phyloP scores from a whole-genome alignment of 2,888 invertebrate genomes.

The Mechanitis messenoides region DNA sequence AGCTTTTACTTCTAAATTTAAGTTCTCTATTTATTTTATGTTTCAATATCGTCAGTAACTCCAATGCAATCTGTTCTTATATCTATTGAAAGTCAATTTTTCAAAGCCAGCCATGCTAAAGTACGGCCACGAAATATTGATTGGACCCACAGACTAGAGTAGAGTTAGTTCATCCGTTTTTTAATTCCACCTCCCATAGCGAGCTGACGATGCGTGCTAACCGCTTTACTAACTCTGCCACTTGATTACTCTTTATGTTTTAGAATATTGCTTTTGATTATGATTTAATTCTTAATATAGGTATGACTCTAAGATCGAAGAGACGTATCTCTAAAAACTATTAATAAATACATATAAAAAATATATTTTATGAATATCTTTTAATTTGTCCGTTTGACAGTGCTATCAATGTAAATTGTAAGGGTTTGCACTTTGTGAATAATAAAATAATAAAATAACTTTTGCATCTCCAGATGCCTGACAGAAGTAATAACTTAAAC shows the following conservation, averaged over 20 bases:
- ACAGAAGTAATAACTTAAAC: too few species aligned
- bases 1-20: too few species aligned
- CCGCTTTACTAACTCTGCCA: slow-evolving; percentile 23
- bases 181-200: slow-evolving; percentile 19
- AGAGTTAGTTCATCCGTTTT: slow-evolving; percentile 16
- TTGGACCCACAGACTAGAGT: slow-evolving; percentile 8
- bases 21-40: too few species aligned
- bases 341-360: too few species aligned
- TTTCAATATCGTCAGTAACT: background rate
- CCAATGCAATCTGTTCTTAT: background rate
- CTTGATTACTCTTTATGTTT: slow-evolving; percentile 20
- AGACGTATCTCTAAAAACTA: too few species aligned
- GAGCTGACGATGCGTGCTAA: slow-evolving; percentile 26
- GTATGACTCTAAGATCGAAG: too few species aligned
- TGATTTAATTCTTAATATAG: background rate
- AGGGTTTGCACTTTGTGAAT: too few species aligned
- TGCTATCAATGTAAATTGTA: too few species aligned
- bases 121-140: slow-evolving; percentile 9
- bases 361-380: too few species aligned
- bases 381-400: too few species aligned
- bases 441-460: too few species aligned
- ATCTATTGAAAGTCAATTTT: background rate
- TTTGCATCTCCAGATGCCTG: too few species aligned
- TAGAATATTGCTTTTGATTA: slow-evolving; percentile 11
- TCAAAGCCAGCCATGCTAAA: slow-evolving; percentile 3